Percentiles rank a stretch among this genome's conserved stretches.
Evolutionary conservation across 2,797 vertebrate genomes (phyloP).

Genomic region (Liasis olivaceus): DNA sequence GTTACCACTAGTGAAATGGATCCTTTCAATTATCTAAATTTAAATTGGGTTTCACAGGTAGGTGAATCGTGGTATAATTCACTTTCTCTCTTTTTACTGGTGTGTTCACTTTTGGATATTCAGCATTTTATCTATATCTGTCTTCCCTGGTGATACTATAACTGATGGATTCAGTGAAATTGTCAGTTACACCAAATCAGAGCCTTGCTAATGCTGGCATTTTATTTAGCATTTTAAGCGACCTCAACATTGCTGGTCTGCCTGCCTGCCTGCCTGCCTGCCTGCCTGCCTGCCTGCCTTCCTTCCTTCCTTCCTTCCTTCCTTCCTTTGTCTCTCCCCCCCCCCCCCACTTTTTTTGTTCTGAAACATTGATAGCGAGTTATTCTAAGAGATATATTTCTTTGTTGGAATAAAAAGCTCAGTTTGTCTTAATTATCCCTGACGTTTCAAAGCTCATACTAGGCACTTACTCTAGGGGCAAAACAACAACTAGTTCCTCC

Average conservation of each 20-base stretch:
- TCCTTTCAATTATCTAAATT: constrained; percentile 7
- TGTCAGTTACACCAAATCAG: constrained; percentile 48
- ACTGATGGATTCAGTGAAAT: constrained; percentile 46
- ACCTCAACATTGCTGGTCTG: constrained; percentile 43
- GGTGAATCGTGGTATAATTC: constrained; percentile 42
- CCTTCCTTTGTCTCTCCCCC: too few species aligned
- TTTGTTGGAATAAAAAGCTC: constrained; percentile 67
- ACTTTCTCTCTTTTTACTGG: neutral
- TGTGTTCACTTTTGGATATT: constrained; percentile 39
- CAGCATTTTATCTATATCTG: constrained; percentile 40
- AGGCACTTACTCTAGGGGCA: constrained; percentile 64
- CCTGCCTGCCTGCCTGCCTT: neutral
- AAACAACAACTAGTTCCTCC: constrained; percentile 63
- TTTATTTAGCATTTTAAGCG: constrained; percentile 63
- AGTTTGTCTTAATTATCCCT: constrained; percentile 77
- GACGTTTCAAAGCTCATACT: constrained; percentile 70
- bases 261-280: neutral
- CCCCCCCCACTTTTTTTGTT: constrained; percentile 31
- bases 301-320: too few species aligned
- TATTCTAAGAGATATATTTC: constrained; percentile 73
- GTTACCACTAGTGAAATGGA: neutral
- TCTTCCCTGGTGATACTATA: constrained; percentile 15
- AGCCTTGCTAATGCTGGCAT: constrained; percentile 55
- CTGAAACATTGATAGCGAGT: constrained; percentile 67
- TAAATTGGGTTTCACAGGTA: constrained; percentile 19